Conservation (phyloP, 1,140 invertebrate species). For the Physella acuta region DNA sequence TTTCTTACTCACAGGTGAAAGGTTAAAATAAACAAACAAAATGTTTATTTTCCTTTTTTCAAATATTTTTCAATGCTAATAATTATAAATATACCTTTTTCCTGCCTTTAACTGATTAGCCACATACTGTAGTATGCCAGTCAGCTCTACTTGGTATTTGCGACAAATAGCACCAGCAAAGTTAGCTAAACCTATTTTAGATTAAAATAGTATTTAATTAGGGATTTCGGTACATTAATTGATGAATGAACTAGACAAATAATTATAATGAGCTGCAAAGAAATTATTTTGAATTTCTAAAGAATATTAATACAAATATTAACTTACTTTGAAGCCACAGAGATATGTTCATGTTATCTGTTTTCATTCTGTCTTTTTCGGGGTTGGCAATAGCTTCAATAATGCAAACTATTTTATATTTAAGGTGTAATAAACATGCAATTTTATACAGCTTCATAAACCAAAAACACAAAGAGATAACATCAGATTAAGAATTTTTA, state of each 20-base stretch:
- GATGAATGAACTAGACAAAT: not conserved
- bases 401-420: conserved; percentile 71
- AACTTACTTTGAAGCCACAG: conserved; percentile 82
- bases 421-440: conserved; percentile 31
- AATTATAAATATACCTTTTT: conserved; percentile 73
- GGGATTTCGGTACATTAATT: not conserved
- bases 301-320: not conserved
- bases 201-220: too few relatives aligned
- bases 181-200: conserved; percentile 71
- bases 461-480: not conserved
- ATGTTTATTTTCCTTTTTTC: not conserved
- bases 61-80: not conserved
- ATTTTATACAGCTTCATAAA: not conserved
- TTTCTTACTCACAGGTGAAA: too few relatives aligned
- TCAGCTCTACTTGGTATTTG: conserved; percentile 95
- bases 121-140: conserved; percentile 93
- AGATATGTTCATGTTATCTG: conserved; percentile 91
- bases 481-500: not conserved
- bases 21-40: not conserved
- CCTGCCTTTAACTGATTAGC: conserved; percentile 95
- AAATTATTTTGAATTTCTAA: not conserved
- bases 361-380: conserved; percentile 74
- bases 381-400: conserved; percentile 83
- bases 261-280: not conserved
- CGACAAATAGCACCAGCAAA: conserved; percentile 96